Conservation (phyloP, 2,888 invertebrate species). For the Polydesmus complanatus region DNA sequence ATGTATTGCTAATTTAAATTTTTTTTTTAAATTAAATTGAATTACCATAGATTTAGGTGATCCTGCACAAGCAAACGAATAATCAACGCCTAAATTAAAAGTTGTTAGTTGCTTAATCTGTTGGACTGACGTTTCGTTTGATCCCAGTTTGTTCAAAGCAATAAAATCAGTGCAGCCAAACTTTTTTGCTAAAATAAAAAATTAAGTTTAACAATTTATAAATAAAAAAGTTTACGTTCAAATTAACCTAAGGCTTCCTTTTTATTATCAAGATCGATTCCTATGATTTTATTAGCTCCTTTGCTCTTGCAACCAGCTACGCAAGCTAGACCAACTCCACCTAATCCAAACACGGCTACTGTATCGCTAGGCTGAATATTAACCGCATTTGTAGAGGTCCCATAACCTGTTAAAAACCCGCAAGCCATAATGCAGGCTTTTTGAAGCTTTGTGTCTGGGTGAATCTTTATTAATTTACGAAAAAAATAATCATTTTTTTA, state of each 20-base stretch:
- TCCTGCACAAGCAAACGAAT: not conserved
- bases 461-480: too few species aligned
- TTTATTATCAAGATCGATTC: not conserved
- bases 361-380: not conserved
- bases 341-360: not conserved
- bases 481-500: too few species aligned
- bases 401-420: not conserved
- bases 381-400: not conserved
- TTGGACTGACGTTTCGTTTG: not conserved
- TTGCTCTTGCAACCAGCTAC: conserved; percentile 5
- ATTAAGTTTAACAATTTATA: not conserved
- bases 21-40: not conserved
- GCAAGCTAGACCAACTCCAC: not conserved
- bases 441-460: not conserved
- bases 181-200: not conserved
- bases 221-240: not conserved
- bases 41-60: not conserved
- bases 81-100: not conserved
- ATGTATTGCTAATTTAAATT: too few species aligned
- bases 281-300: conserved; percentile 7
- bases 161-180: not conserved
- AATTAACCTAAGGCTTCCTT: conserved; percentile 4
- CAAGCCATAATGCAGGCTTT: not conserved
- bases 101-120: not conserved
- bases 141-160: not conserved